Evolutionary conservation across 2,113 vertebrate species (phyloP).

Genomic region (Mohoua ochrocephala): DNA sequence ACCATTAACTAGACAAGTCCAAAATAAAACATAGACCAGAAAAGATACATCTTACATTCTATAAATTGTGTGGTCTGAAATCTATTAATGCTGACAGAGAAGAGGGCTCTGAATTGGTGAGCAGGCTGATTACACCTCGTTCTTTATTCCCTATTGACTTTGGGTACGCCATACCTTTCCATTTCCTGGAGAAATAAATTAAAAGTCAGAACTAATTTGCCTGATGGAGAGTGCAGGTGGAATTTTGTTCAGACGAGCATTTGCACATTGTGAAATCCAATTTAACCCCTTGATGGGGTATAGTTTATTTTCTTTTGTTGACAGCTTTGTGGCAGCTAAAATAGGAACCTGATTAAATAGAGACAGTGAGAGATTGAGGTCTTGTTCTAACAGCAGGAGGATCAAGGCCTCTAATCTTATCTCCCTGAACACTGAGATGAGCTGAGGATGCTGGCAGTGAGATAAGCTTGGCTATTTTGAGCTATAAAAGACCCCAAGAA

Average conservation of each 20-base stretch:
- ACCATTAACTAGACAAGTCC: constrained; percentile 76
- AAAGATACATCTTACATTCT: constrained; percentile 80
- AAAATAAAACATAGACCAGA: constrained; percentile 76
- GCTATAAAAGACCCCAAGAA: constrained; percentile 22
- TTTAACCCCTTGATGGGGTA: constrained; percentile 85
- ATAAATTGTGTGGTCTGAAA: constrained; percentile 90
- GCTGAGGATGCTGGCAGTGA: constrained; percentile 59
- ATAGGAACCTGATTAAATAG: constrained; percentile 96
- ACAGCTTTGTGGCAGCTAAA: constrained; percentile 92
- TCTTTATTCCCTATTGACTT: constrained; percentile 92
- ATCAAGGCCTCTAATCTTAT: constrained; percentile 95
- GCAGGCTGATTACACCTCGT: constrained; percentile 89
- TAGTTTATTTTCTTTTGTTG: constrained; percentile 93
- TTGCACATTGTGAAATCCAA: constrained; percentile 85
- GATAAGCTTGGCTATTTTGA: constrained; percentile 68
- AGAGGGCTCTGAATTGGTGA: constrained; percentile 82
- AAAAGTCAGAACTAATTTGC: constrained; percentile 99
- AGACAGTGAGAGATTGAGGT: constrained; percentile 99
- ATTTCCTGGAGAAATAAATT: constrained; percentile 99
- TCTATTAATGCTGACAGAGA: constrained; percentile 95
- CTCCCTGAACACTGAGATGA: constrained; percentile 77
- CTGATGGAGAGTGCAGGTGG: constrained; percentile 92
- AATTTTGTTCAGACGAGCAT: constrained; percentile 79
- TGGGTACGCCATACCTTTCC: constrained; percentile 94
- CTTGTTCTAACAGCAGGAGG: constrained; percentile 92